These are phyloP conservation scores for Drosophila hamatofila DNA, from an alignment of 2,888 invertebrate species.

Conservation along the genomic window DNA sequence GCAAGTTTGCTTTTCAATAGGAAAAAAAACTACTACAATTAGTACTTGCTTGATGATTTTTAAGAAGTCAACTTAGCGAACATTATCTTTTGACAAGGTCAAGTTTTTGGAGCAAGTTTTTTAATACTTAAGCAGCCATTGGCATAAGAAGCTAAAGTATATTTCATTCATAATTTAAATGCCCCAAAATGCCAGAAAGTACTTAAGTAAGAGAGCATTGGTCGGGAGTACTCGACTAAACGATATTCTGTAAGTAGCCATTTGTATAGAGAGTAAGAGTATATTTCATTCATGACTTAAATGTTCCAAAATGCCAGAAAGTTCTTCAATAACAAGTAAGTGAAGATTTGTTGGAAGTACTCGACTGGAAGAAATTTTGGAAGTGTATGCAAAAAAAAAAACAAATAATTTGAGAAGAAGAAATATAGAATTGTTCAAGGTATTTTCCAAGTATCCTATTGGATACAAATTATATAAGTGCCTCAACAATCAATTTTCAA, in stretches of 20 bases:
- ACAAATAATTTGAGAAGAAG: too few species aligned
- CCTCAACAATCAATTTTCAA: too few species aligned
- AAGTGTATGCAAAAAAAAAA: too few species aligned
- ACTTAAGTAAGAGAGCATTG: not conserved
- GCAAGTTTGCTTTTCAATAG: not conserved
- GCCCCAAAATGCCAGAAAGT: not conserved
- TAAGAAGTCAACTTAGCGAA: not conserved
- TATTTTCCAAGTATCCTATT: too few species aligned
- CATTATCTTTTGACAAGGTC: not conserved
- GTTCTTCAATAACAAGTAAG: too few species aligned
- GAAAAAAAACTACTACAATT: not conserved
- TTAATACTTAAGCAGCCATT: not conserved
- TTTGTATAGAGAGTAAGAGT: too few species aligned
- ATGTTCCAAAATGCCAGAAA: too few species aligned
- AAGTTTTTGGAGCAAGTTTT: not conserved
- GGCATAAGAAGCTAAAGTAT: not conserved
- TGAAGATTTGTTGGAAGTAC: too few species aligned
- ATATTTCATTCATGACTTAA: too few species aligned
- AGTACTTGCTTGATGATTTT: not conserved
- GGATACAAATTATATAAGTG: too few species aligned
- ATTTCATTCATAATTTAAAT: not conserved
- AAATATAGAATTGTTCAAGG: too few species aligned
- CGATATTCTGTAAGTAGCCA: not conserved
- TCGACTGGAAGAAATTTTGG: too few species aligned
- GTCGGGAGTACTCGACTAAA: not conserved